Evolutionary conservation across 1,140 invertebrate species (phyloP).

Genomic region (Papilio glaucus): DNA sequence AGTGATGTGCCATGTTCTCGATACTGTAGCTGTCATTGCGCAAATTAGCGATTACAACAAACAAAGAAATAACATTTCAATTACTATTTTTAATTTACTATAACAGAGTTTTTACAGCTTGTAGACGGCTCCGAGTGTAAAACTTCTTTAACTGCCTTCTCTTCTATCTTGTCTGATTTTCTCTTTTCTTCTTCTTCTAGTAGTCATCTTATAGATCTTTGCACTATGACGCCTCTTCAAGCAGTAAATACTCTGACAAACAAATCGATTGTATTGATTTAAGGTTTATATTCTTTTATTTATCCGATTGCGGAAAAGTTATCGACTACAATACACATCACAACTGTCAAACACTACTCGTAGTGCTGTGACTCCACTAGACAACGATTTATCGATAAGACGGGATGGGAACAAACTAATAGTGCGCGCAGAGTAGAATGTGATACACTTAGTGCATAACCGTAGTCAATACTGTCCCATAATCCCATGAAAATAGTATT

Average conservation of each 20-base stretch:
- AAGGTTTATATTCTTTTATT: neutral
- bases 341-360: neutral
- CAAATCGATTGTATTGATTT: neutral
- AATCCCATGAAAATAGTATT: conserved; percentile 54
- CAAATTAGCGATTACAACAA: neutral
- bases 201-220: conserved; percentile 12
- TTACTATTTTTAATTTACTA: neutral
- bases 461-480: conserved; percentile 70
- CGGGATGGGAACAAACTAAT: conserved; percentile 62
- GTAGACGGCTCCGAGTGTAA: conserved; percentile 9
- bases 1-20: conserved; percentile 25
- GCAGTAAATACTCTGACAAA: conserved; percentile 15
- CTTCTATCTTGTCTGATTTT: conserved; percentile 28
- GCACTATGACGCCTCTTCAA: neutral
- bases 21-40: neutral
- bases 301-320: neutral
- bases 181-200: conserved; percentile 32
- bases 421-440: conserved; percentile 71
- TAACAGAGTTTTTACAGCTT: conserved; percentile 22
- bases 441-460: conserved; percentile 75
- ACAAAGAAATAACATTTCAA: neutral
- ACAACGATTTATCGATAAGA: neutral
- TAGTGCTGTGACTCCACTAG: neutral
- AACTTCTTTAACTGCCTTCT: conserved; percentile 17
- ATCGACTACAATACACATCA: neutral